Conservation (phyloP, 2,113 vertebrate genomes). For the Ameiurus melas region DNA sequence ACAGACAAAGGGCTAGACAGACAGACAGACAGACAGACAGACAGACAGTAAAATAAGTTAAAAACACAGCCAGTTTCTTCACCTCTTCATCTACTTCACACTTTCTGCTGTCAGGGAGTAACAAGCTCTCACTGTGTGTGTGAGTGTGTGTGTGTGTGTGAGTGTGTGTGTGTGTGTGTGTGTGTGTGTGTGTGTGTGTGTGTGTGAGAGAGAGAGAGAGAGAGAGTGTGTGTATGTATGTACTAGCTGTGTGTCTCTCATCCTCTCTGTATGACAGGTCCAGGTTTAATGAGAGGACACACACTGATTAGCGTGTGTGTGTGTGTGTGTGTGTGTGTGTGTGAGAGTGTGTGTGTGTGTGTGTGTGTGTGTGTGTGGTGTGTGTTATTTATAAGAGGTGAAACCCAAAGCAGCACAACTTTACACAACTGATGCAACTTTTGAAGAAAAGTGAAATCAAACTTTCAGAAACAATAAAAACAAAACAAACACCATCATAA, state of each 20-base stretch:
- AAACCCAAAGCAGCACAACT: slow-evolving; percentile 1
- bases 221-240: neutral
- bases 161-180: neutral
- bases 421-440: slow-evolving; percentile 46
- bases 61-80: slow-evolving; percentile 5
- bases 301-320: slow-evolving; percentile 10
- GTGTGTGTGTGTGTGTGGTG: slow-evolving; percentile 1
- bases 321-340: slow-evolving; percentile 23
- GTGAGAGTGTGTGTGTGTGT: neutral
- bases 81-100: slow-evolving; percentile 20
- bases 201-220: neutral
- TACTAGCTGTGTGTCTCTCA: neutral
- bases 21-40: neutral
- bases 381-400: slow-evolving; percentile 23
- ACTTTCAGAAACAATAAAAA: neutral
- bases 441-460: slow-evolving; percentile 26
- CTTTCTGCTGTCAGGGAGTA: slow-evolving; percentile 23
- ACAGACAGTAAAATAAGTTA: neutral
- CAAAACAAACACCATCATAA: neutral
- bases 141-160: too few relatives aligned
- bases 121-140: slow-evolving; percentile 12
- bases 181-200: neutral
- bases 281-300: slow-evolving; percentile 34
- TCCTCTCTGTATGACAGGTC: slow-evolving; percentile 35
- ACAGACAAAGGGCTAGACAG: neutral